Base-by-base conservation (phyloP, 1,140 invertebrate genomes). In the Polyergus mexicanus region DNA sequence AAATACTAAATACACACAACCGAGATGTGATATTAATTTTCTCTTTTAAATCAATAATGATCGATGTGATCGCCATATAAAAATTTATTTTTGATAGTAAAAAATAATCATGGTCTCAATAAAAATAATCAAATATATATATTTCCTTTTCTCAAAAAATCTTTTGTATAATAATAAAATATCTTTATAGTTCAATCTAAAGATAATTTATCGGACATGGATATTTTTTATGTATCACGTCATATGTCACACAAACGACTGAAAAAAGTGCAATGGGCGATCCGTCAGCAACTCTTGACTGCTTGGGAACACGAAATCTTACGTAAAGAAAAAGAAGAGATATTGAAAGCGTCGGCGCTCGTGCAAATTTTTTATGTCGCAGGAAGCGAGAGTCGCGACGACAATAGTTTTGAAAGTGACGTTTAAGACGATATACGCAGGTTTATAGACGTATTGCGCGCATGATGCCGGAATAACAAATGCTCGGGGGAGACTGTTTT, bases 391-490 rank as follows among this genome's bases (percentile, higher is more conserved):
- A 78, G 77, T 86, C 74, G 74, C 56, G 88, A 47, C 54, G 68
- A 89, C 87, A 86, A 89, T 68, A 89, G 74, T 89, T 89, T 89
- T 58, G 58, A 89, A 89, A 90, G 88, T 90, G 86, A 74, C 62
- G 66, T 90, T 84, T 66, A 76, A 72, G 69, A 38, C 75, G 71
- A 86, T 84, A 51, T 77, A 88, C 84, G 84, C 74, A 90, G 86
- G 65, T 91, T 90, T 91, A 91, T 91, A 90, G 86, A 90, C 86
- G 84, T 81, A 86, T 80, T 78, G 65, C 63, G 86, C 69, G 88
- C 60, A 88, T 85, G 90, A 87, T 74, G 54, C 77, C 69, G 54
- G 90, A 91, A 90, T 91, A 91, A 91, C 75, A 91, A 91, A 91
- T 91, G 89, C 90, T 86, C 84, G 47, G 75, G 47, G 75, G 85